Evolutionary conservation across 2,797 vertebrate species (phyloP), one percentile per base, ranked within the genome.

Genomic region (Helicolenus hilgendorfi): DNA sequence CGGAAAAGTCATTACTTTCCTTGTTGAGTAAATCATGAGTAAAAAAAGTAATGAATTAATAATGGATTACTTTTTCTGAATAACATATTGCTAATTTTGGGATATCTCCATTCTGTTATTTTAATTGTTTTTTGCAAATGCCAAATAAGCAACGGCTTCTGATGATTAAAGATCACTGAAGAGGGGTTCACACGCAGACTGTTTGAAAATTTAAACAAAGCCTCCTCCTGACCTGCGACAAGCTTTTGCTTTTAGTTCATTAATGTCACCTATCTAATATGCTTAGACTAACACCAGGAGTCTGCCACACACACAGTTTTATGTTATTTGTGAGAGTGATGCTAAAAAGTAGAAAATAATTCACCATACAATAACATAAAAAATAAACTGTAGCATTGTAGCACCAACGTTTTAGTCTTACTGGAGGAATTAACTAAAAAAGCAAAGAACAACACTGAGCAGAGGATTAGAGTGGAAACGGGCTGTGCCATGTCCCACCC

Each of bases 401-500:
- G 63, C 71, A 84, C 58, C 59, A 72, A 69, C 65, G 8, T 82
- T 82, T n/a, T 82, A 41, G 33, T 79, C 64, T 68, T 76, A 49
- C 55, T 60, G 36, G 31, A 60, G 58, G 74, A 89, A 89, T 90
- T 83, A 89, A 84, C 72, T n/a, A 84, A 83, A 86, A 11, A 80
- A 91, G 15, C 36, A 74, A 73, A 77, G 56, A 86, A 74, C 64
- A 88, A 88, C 81, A 81, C 5, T 29, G 64, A 89, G 74, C 36
- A 72, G 58, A 67, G 77, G 83, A 94, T 94, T 83, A 79, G 53
- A 79, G 81, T 81, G 1, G 20, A 86, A 94, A 81, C 6, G 4
- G 87, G 70, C 73, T 72, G 83, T 90, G 90, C 84, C 91, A 79
- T 27, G 89, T 87, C 91, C 90, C 89, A 89, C 91, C 94, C 94